Conservation (phyloP, 2,113 vertebrate species). For the Oenanthe oenanthe region DNA sequence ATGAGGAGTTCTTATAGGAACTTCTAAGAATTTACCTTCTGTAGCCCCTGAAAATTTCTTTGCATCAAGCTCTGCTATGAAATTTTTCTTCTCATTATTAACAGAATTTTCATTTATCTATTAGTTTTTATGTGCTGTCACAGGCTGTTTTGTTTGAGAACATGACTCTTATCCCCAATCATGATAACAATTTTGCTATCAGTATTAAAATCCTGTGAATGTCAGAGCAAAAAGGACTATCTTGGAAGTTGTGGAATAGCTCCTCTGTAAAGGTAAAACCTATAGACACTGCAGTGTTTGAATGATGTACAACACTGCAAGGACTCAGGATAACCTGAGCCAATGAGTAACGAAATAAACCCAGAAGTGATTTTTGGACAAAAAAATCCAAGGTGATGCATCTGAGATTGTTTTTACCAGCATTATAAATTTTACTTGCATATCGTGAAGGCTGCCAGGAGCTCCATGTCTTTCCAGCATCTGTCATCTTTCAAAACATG, state of each 20-base stretch:
- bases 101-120: neutral
- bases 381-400: neutral
- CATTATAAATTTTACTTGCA: neutral
- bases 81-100: neutral
- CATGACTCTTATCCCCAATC: neutral
- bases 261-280: neutral
- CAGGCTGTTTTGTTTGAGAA: neutral
- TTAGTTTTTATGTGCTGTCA: neutral
- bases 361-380: neutral
- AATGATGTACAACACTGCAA: neutral
- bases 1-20: neutral
- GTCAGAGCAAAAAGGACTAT: neutral
- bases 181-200: neutral
- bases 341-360: neutral
- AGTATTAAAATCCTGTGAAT: neutral
- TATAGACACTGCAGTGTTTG: neutral
- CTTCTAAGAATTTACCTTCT: neutral
- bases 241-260: neutral
- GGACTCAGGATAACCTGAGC: neutral
- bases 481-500: neutral
- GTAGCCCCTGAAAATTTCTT: neutral
- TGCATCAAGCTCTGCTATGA: neutral
- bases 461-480: neutral
- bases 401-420: neutral
- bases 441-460: neutral